Evolutionary conservation across 2,888 invertebrate species (phyloP).

Genomic region (Nomada fabriciana): DNA sequence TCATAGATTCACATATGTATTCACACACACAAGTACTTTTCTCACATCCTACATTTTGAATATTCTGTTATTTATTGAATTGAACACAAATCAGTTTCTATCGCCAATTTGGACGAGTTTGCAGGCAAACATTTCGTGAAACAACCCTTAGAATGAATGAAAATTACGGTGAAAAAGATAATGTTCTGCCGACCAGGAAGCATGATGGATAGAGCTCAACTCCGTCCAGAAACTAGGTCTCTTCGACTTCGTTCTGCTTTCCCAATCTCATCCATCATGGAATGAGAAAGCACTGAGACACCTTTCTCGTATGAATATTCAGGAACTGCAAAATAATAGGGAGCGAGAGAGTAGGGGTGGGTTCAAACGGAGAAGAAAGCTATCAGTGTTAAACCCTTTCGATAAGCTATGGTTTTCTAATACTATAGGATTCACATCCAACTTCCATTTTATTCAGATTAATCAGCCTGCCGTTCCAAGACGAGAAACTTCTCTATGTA

Average conservation of each 20-base stretch:
- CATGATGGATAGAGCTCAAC: slow-evolving; percentile 72
- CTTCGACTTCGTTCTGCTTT: slow-evolving; percentile 60
- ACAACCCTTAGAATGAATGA: slow-evolving; percentile 15
- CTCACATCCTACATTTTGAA: too few species aligned
- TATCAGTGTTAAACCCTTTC: slow-evolving; percentile 43
- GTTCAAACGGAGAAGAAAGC: too few species aligned
- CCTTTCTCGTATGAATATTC: slow-evolving; percentile 75
- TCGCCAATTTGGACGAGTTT: background rate
- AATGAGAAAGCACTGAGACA: slow-evolving; percentile 71
- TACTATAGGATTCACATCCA: slow-evolving; percentile 16
- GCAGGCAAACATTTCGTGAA: slow-evolving; percentile 18
- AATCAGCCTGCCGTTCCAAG: slow-evolving; percentile 3
- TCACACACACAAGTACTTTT: too few species aligned
- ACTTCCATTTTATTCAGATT: slow-evolving; percentile 38
- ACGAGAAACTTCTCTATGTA: background rate
- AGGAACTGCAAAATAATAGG: slow-evolving; percentile 66
- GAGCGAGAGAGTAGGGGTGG: slow-evolving; percentile 22
- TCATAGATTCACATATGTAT: too few species aligned
- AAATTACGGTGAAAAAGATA: slow-evolving; percentile 41
- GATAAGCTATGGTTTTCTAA: slow-evolving; percentile 31
- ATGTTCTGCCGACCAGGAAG: slow-evolving; percentile 60
- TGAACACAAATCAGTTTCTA: slow-evolving; percentile 10
- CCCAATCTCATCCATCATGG: slow-evolving; percentile 72
- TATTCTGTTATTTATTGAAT: background rate
- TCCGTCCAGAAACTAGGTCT: slow-evolving; percentile 69